Base-by-base conservation (phyloP, 2,888 invertebrate species). In the Agonopterix heracliana region DNA sequence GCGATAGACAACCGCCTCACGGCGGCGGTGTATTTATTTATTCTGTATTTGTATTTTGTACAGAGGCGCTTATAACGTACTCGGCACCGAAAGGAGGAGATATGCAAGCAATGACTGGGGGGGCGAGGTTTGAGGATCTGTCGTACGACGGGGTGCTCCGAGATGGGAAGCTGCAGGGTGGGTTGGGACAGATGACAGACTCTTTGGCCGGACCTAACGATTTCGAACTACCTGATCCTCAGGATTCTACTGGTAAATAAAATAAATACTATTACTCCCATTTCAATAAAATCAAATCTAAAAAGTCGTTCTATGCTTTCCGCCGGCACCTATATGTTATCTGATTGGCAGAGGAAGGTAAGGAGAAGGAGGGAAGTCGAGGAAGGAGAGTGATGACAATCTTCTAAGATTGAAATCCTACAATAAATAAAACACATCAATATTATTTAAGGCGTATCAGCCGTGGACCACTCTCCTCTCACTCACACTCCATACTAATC, bases 151-250 rank as follows among this genome's bases (percentile, higher is more conserved):
- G 95, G 1, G 75, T 83, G 44, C 66, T 89, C 34, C 89, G 89
- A 41, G 90, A 89, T 1, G 86, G 86, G 8, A 76, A 81, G 47
- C 88, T 92, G 77, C 78, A 83, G 46, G 91, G 92, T 41, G 96
- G 96, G 3, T 89, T 97, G 8, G 97, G 97, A 11, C 96, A 96
- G 76, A 90, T 97, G 61, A 91, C 93, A 5, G 96, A 96, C 74
- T 94, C 95, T 0, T 81, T 92, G 43, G 83, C 90, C 48, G 94
- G 93, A 10, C 92, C 92, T 34, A 91, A 91, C 59, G 92, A 92
- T 64, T 92, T 92, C 75, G 92, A 89, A 70, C 85, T 89, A 66
- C 91, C 83, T 56, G 90, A 89, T 59, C 90, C 84, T 68, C 81
- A 85, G 36, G 91, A 91, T 59, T 90, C 90, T 46, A 86, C 89